Conservation (phyloP, 2,888 invertebrate genomes). For the Arctia plantaginis region DNA sequence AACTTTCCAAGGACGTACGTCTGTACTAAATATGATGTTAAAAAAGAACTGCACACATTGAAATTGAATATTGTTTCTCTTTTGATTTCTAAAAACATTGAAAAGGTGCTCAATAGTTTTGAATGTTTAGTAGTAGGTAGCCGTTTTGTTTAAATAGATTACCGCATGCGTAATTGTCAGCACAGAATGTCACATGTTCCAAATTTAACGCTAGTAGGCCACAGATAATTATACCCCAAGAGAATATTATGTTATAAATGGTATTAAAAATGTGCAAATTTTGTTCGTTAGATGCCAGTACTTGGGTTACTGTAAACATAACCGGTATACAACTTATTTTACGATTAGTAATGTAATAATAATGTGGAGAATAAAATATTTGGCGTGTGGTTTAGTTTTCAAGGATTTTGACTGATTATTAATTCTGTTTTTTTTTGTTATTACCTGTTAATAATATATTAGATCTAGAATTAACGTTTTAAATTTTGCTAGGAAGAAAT, state of each 20-base stretch:
- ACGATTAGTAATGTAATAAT: background rate
- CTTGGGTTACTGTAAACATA: background rate
- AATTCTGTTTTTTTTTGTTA: background rate
- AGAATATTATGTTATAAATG: background rate
- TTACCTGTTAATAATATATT: background rate
- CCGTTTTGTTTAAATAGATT: background rate
- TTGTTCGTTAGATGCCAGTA: background rate
- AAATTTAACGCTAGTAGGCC: background rate
- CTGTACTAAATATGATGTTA: background rate
- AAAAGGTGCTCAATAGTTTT: background rate
- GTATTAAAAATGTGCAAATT: background rate
- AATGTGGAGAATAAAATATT: background rate
- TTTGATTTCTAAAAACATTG: background rate
- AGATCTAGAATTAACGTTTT: background rate
- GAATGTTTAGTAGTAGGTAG: background rate
- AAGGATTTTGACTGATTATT: background rate
- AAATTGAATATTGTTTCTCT: background rate
- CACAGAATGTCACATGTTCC: background rate
- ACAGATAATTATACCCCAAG: background rate
- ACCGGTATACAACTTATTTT: background rate
- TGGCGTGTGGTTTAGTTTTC: background rate
- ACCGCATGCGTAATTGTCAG: background rate
- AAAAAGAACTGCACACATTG: background rate
- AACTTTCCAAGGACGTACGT: background rate
- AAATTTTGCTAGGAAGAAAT: no score